Base-by-base conservation (phyloP, 1,140 invertebrate species). In the Drosophila equinoxialis region DNA sequence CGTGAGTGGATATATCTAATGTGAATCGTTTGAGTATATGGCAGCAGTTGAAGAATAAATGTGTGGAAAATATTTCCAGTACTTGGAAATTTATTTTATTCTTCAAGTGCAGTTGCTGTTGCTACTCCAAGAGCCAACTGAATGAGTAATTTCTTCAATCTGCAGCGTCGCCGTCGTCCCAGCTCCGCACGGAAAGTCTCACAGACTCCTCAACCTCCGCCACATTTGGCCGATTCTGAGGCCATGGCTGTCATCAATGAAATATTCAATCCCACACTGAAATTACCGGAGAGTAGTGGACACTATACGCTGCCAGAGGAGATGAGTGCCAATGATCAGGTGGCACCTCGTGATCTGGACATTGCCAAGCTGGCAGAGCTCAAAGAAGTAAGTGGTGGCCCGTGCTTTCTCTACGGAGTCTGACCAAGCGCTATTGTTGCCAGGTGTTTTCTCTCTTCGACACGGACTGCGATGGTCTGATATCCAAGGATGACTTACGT, bases 361-460 rank as follows among this genome's bases (percentile, higher is more conserved):
- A 93, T 93, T 79, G 90, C 90, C 73, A 94, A 94, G 91, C 78
- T 94, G 71, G 93, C 93, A 35, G 94, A 94, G 76, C 78, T 94
- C 3, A 94, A 94, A 90, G 93, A 94, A 92, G 93, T 94, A 91
- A 74, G 74, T 76, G 30, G 17, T 4, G 51, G 1, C 3, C 37
- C 11, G 17, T 0, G 14, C 14, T 51, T 6, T 4, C 1, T 17
- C 5, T 2, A 1, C 30, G 7, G 13, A n/a, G 10, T 8, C 37
- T 58, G 39, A 64, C n/a, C 17, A 51, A 51, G 17, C 37, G 20
- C 17, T 23, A 10, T n/a, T 54, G 17, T 41, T 13, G 30, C 1
- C 74, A 95, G 94, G 94, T 94, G 1, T 95, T 95, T 70, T 84
- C 93, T 13, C 84, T 95, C 2, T 94, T 95, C 65, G 94, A 95